Evolutionary conservation across 2,888 invertebrate species (phyloP), one percentile per base, ranked within the genome.

Genomic region (Seira ritae): DNA sequence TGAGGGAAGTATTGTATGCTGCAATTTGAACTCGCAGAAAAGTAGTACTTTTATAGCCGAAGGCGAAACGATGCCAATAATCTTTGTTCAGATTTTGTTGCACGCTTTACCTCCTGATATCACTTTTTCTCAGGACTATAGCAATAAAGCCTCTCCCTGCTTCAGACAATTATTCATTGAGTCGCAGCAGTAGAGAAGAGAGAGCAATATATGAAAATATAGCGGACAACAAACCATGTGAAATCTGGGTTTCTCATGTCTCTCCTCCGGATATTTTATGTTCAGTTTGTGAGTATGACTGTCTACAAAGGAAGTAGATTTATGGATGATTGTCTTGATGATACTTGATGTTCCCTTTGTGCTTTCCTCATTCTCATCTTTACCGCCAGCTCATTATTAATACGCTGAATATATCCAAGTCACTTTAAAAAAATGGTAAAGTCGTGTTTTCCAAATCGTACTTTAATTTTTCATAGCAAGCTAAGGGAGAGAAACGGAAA

Each of bases 221-320:
- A 37, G 46, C 31, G 23, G 15, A 22, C 69, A 23, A 55, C 55
- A 50, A 70, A 19, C 24, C 20, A 55, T 68, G 24, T 12, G 65
- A 80, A 73, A 69, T 69, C 69, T 69, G n/a, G 69, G 69, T 69
- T 76, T 74, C 68, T 42, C 75, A 23, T 80, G 80, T 23, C 66
- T 80, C 76, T 77, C 76, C 76, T 82, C 82, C 82, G 82, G 82
- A 82, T 82, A 82, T 76, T 77, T 72, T 68, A 77, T 77, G 76
- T 81, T 50, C 50, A 50, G 50, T 50, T 62, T 62, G 62, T 3
- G 62, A 62, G 62, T 20, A 22, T 10, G 72, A 17, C 67, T 73
- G 80, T 71, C 75, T 71, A 8, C 46, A 77, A 42, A 77, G 82
- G 72, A 77, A 82, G 24, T 37, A 82, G 72, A 82, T 82, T 77